These are phyloP conservation scores for Typhlomys cinereus DNA, from an alignment of 2,113 vertebrate species.

Conservation along the genomic window DNA sequence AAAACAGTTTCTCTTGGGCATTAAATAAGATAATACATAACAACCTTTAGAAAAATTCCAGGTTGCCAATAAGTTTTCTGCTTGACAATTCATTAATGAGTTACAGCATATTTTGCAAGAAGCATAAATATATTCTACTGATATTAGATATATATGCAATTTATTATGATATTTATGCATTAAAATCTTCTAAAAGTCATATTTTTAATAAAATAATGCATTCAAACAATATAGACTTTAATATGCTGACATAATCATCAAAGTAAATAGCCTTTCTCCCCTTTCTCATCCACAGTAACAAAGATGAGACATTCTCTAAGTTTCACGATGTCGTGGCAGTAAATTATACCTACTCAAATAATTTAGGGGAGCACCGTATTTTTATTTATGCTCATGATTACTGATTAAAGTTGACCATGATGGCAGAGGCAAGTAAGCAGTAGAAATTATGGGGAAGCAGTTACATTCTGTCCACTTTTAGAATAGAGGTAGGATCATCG, in stretches of 20 bases:
- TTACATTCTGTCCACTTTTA: no score
- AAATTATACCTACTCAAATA: no score
- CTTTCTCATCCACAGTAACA: not conserved
- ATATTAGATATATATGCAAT: not conserved
- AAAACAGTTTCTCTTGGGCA: not conserved
- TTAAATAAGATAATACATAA: not conserved
- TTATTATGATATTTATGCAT: no score
- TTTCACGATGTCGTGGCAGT: no score
- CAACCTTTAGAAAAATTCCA: not conserved
- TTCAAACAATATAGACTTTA: not conserved
- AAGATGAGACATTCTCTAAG: no score
- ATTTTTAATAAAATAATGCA: not conserved
- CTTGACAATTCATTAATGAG: constrained; percentile 16
- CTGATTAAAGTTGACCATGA: no score
- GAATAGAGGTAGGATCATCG: no score
- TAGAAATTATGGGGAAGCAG: no score
- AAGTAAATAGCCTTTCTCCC: not conserved
- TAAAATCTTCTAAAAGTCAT: not conserved
- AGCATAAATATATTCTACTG: not conserved
- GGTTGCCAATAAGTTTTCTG: not conserved
- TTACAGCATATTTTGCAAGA: not conserved
- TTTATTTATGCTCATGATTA: no score
- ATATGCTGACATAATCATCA: not conserved
- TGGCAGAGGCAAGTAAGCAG: no score
- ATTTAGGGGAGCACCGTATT: no score